Base-by-base conservation (phyloP, 2,113 vertebrate species). In the Caranx melampygus region DNA sequence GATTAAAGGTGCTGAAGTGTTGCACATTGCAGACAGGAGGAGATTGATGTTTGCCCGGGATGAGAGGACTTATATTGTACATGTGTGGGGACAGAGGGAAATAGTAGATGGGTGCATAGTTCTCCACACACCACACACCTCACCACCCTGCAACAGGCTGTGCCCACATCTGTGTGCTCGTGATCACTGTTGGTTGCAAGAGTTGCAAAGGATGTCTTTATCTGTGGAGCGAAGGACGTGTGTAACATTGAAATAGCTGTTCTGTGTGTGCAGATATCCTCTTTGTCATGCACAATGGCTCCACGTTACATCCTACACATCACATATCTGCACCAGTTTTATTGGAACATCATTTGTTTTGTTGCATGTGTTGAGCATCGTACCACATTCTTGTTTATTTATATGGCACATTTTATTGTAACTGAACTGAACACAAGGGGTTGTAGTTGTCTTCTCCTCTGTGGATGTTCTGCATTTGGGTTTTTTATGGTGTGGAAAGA, bases 1-100 rank as follows among this genome's bases (percentile, higher is more conserved):
- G 86, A 89, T 82, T 84, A 89, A 86, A 91, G 86, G 87, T 91
- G 89, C 83, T 87, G 51, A 75, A 91, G 84, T 90, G 87, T 85
- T 77, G 83, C 85, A 69, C 75, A 26, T 54, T 21, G 81, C 75
- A 73, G 70, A 82, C 73, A 26, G 75, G 75, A 58, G 64, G 67
- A 90, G 91, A 92, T 85, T 89, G 80, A 92, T 93, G 88, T 78
- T 73, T 78, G 60, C 75, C 44, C 69, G 78, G 79, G 72, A 90
- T 79, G 87, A 89, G 87, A 58, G 71, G 81, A 63, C 87, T 88
- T 69, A 60, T 15, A 16, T 79, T 89, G 81, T 82, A 75, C 77
- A 37, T 69, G 78, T 78, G 82, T 83, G 66, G 64, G 18, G 3
- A 57, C 20, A 34, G 65, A 72, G 72, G 52, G 52, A 20, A 51